Evolutionary conservation across 1,140 invertebrate species (phyloP).

Genomic region (Ceratina calcarata): DNA sequence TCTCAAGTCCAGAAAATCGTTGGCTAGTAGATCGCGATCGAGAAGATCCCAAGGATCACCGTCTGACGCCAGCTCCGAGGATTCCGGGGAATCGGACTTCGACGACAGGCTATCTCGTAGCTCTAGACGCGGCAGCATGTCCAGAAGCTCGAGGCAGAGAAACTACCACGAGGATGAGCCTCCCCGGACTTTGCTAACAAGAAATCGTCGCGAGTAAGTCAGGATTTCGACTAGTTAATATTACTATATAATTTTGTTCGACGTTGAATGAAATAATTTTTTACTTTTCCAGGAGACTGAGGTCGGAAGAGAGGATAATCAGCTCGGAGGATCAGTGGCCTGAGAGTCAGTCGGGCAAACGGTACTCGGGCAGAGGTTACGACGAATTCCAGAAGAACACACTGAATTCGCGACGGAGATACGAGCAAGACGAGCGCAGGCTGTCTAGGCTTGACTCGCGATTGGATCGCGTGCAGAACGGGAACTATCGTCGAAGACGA

Average conservation of each 20-base stretch:
- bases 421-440: slow-evolving; percentile 47
- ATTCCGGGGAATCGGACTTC: slow-evolving; percentile 82
- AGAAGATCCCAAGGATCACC: slow-evolving; percentile 76
- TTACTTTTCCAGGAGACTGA: slow-evolving; percentile 66
- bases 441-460: slow-evolving; percentile 27
- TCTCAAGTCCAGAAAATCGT: slow-evolving; percentile 84
- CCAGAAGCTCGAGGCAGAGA: slow-evolving; percentile 62
- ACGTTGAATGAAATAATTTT: neutral
- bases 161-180: slow-evolving; percentile 72
- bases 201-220: slow-evolving; percentile 70
- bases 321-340: slow-evolving; percentile 72
- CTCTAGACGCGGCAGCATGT: slow-evolving; percentile 70
- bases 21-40: slow-evolving; percentile 74
- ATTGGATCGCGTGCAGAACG: slow-evolving; percentile 49
- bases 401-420: slow-evolving; percentile 50
- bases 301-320: slow-evolving; percentile 73
- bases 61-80: slow-evolving; percentile 78
- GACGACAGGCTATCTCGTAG: slow-evolving; percentile 80
- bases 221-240: neutral
- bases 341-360: slow-evolving; percentile 58
- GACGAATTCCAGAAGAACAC: slow-evolving; percentile 55
- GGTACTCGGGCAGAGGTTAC: slow-evolving; percentile 49
- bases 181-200: slow-evolving; percentile 52
- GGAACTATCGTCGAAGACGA: slow-evolving; percentile 54
- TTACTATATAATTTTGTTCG: neutral